A percentile compares a stretch with the other conserved stretches of the same genome.
These are phyloP conservation scores for Trichechus manatus DNA, from an alignment of 2,113 vertebrate genomes.

Conservation along the genomic window DNA sequence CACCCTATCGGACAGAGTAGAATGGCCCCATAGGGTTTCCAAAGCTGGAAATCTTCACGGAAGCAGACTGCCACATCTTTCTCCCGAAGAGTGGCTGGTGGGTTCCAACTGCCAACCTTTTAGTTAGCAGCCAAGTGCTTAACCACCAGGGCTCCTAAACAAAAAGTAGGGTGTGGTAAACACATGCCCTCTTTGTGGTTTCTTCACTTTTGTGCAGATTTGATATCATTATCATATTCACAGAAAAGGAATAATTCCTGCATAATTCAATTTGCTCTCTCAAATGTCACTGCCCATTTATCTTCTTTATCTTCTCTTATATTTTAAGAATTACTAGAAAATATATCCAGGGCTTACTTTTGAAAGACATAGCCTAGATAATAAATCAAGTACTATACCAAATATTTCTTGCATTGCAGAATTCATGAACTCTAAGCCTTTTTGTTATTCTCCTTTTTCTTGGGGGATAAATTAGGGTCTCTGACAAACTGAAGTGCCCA, in stretches of 20 bases:
- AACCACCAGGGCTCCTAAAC: neutral
- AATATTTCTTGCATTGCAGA: neutral
- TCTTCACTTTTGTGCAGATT: conserved; percentile 1
- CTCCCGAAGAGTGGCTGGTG: too few species aligned
- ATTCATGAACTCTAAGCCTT: neutral
- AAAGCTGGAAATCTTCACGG: too few species aligned
- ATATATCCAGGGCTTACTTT: conserved; percentile 39
- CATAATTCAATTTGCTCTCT: conserved; percentile 60
- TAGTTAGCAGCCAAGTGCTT: too few species aligned
- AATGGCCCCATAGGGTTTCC: too few species aligned
- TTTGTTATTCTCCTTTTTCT: conserved; percentile 1
- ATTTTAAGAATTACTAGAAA: conserved; percentile 38
- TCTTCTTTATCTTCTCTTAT: conserved; percentile 62
- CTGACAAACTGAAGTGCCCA: neutral
- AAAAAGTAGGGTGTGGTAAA: neutral
- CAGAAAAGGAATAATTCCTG: conserved; percentile 37
- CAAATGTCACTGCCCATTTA: conserved; percentile 37
- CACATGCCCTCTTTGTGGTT: neutral
- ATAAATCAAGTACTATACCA: neutral
- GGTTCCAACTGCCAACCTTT: too few species aligned
- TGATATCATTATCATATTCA: conserved; percentile 42
- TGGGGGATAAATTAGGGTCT: neutral
- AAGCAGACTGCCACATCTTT: too few species aligned
- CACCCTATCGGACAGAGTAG: too few species aligned
- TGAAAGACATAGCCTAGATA: conserved; percentile 8